Evolutionary conservation across 2,113 vertebrate species (phyloP), one percentile per base, ranked within the genome.

Genomic region (Bolborhynchus lineola): DNA sequence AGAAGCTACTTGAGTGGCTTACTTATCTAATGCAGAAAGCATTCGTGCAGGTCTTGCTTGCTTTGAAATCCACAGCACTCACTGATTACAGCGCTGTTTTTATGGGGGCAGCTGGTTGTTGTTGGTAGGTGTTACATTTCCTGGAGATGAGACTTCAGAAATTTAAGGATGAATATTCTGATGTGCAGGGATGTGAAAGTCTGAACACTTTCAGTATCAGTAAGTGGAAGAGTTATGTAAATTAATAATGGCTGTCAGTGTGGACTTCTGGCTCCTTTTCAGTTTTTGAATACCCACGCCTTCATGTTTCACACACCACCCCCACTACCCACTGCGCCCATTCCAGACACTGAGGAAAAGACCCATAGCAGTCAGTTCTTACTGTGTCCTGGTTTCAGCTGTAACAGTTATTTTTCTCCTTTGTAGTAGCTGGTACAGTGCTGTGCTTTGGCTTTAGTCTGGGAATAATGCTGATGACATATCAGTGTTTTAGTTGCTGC

Each of bases 171-270:
- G 28, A 69, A 7, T 80, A 26, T 78, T 82, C 31, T 59, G 16
- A 13, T 77, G 24, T 60, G 13, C 26, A 60, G 25, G 16, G 17
- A 26, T 83, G 28, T 59, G 55, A 53, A 70, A 44, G 33, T 74
- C 16, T 82, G 50, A 39, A 63, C 1, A 1, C 42, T 72, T 82
- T 42, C 29, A 16, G 0, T 53, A 26, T 39, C 42, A 35, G 0
- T 42, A 53, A 63, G 21, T 44, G n/a, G 50, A 82, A 64, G 31
- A 49, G 9, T 72, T 52, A 37, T 33, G 13, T 74, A 35, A 85
- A 29, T 69, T 69, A 75, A 50, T 86, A 62, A 8, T 26, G 25
- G 6, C 21, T 76, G 4, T 35, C 42, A 79, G 21, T 4, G 12
- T 6, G 21, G 74, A n/a, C 44, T 62, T 84, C 7, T 13, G 15